Conservation (phyloP, 1,140 invertebrate genomes). For the Lordiphosa collinella region DNA sequence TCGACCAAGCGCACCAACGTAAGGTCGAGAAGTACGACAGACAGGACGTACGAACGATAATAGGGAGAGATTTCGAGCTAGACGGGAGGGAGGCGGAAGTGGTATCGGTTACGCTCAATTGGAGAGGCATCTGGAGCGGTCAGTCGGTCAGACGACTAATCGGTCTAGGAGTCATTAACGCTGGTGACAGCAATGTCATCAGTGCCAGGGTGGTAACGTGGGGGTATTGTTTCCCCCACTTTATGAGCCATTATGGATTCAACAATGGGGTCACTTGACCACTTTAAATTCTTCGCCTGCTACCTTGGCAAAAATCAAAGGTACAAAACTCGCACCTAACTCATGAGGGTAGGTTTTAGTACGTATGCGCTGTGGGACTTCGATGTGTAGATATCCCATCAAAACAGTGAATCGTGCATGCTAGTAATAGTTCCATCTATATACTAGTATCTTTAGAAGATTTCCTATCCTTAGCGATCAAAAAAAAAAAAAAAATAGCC, state of each 20-base stretch:
- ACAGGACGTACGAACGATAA: neutral
- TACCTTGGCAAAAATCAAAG: neutral
- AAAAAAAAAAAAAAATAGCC: conserved; percentile 6
- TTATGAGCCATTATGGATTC: neutral
- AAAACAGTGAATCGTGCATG: conserved; percentile 1
- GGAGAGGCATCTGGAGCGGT: conserved; percentile 7
- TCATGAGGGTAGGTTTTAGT: neutral
- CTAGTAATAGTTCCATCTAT: neutral
- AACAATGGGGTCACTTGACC: neutral
- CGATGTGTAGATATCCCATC: neutral
- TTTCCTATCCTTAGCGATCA: neutral
- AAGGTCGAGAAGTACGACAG: conserved; percentile 9
- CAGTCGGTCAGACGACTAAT: conserved; percentile 7
- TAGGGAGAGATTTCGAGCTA: neutral
- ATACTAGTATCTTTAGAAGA: neutral
- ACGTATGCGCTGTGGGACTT: neutral
- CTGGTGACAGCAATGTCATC: conserved; percentile 1
- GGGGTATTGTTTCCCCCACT: neutral
- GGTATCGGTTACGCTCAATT: conserved; percentile 2
- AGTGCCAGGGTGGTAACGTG: neutral
- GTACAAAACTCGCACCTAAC: neutral
- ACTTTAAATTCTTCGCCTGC: neutral
- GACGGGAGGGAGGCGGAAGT: neutral
- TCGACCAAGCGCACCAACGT: conserved; percentile 4
- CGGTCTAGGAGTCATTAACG: neutral